Conservation (phyloP, 2,888 invertebrate species). For the Trissoscelio sp. region DNA sequence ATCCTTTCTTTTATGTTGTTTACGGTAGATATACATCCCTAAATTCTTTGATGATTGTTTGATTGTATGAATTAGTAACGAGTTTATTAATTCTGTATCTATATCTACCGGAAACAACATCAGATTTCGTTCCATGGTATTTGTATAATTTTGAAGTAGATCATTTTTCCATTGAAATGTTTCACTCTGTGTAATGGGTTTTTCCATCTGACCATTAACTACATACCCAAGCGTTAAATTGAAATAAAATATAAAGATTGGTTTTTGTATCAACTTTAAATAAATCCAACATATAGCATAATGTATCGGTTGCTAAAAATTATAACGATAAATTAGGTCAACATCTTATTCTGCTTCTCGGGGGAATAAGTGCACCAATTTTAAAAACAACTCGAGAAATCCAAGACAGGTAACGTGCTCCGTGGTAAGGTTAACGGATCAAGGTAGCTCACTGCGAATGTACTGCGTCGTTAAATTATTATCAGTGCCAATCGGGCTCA, state of each 20-base stretch:
- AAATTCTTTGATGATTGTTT: neutral
- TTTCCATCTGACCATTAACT: too few relatives aligned
- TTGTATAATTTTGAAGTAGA: too few relatives aligned
- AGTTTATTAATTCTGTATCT: neutral
- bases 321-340: neutral
- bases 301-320: neutral
- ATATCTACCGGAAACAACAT: too few relatives aligned
- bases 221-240: too few relatives aligned
- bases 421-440: slow-evolving; percentile 61
- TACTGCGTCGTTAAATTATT: slow-evolving; percentile 59
- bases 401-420: slow-evolving; percentile 54
- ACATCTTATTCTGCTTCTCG: too few relatives aligned
- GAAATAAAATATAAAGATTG: too few relatives aligned
- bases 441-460: slow-evolving; percentile 45
- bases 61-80: neutral
- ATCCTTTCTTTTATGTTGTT: neutral
- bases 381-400: slow-evolving; percentile 41
- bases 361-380: slow-evolving; percentile 34
- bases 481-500: slow-evolving; percentile 46
- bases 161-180: too few relatives aligned
- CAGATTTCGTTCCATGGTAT: too few relatives aligned
- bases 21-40: neutral
- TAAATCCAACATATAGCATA: too few relatives aligned
- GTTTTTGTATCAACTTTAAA: too few relatives aligned
- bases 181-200: too few relatives aligned